Evolutionary conservation across 2,888 invertebrate genomes (phyloP).

Genomic region (Podabrus alpinus): DNA sequence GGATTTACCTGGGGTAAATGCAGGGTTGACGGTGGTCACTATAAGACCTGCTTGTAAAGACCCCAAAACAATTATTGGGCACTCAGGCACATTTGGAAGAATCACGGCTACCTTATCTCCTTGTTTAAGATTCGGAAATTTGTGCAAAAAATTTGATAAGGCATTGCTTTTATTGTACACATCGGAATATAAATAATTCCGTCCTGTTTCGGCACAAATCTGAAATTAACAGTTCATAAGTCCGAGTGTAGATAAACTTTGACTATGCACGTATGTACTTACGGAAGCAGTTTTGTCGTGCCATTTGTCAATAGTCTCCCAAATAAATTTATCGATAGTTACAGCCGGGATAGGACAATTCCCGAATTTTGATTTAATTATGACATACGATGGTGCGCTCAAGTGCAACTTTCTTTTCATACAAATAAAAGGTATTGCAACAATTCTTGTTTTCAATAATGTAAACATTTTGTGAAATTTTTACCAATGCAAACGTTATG

Average conservation of each 20-base stretch:
- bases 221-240: conserved; percentile 53
- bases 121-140: conserved; percentile 63
- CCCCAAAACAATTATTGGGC: conserved; percentile 66
- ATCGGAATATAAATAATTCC: conserved; percentile 70
- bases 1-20: conserved; percentile 60
- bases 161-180: conserved; percentile 64
- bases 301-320: conserved; percentile 68
- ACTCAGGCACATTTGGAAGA: conserved; percentile 76
- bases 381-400: conserved; percentile 46
- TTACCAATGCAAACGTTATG: too few relatives aligned
- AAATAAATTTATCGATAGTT: conserved; percentile 65
- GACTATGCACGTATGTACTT: too few relatives aligned
- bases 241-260: neutral
- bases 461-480: neutral
- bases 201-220: conserved; percentile 72
- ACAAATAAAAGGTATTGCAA: neutral
- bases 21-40: conserved; percentile 72
- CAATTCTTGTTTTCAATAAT: neutral
- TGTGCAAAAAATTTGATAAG: conserved; percentile 58
- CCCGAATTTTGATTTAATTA: conserved; percentile 10
- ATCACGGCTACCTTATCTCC: conserved; percentile 67
- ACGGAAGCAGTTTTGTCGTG: conserved; percentile 50
- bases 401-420: conserved; percentile 20
- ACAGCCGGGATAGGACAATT: conserved; percentile 54
- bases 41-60: conserved; percentile 69